Conservation (phyloP, 2,113 vertebrate species). For the Callorhinus ursinus region DNA sequence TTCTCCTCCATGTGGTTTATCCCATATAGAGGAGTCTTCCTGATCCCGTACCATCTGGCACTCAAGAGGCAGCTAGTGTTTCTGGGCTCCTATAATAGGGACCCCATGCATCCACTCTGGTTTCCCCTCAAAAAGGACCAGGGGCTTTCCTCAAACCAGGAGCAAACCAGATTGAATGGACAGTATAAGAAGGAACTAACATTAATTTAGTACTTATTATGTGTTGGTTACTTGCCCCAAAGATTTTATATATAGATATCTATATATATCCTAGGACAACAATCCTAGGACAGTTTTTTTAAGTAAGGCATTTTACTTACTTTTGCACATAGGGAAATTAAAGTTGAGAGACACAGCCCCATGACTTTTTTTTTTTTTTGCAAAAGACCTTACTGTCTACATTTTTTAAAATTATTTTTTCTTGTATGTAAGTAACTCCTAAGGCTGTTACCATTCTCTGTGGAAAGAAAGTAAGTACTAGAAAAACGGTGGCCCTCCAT, state of each 20-base stretch:
- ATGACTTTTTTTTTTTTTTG: not conserved
- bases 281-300: not conserved
- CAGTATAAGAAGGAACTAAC: not conserved
- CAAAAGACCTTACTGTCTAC: not conserved
- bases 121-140: not conserved
- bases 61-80: not conserved
- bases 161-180: not conserved
- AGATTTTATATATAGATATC: not conserved
- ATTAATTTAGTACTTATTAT: not conserved
- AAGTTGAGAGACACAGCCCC: not conserved
- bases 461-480: not conserved
- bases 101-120: rapidly evolving
- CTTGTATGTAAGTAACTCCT: not conserved
- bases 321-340: not conserved
- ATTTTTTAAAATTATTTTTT: not conserved
- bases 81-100: not conserved
- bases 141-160: not conserved
- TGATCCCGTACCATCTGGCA: not conserved
- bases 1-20: not conserved
- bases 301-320: not conserved
- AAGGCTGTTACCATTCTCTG: not conserved
- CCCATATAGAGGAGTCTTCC: not conserved
- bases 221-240: no score
- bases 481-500: not conserved
- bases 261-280: no score